Evolutionary conservation across 2,888 invertebrate species (phyloP).

Genomic region (Malthinus seriepunctatus): DNA sequence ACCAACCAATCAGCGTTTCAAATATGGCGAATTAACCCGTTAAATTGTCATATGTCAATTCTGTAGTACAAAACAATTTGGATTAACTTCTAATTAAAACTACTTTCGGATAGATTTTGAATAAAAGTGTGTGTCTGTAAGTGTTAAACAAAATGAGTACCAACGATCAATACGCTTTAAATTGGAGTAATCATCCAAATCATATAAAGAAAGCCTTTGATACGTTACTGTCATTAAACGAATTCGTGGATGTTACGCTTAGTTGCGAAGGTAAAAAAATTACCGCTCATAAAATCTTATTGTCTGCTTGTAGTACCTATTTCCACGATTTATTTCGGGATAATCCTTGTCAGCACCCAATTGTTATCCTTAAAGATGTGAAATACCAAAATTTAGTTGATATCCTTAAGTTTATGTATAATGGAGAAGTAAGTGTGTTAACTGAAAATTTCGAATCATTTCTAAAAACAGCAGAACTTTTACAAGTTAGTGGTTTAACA

Average conservation of each 20-base stretch:
- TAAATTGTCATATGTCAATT: no score
- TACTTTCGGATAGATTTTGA: not conserved
- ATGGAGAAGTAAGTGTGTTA: constrained; percentile 70
- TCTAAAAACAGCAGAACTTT: constrained; percentile 65
- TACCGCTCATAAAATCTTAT: constrained; percentile 81
- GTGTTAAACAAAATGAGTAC: constrained; percentile 22
- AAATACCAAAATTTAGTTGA: constrained; percentile 66
- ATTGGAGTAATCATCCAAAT: constrained; percentile 85
- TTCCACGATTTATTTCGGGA: constrained; percentile 62
- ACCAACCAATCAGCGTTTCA: no score
- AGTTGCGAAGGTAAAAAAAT: constrained; percentile 85
- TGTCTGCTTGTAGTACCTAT: constrained; percentile 84
- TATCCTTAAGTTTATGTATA: constrained; percentile 69
- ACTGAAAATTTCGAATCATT: constrained; percentile 66
- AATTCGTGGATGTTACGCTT: constrained; percentile 82
- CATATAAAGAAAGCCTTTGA: constrained; percentile 82
- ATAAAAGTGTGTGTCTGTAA: not conserved
- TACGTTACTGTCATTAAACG: constrained; percentile 68
- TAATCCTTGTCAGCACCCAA: constrained; percentile 70
- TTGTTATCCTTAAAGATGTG: constrained; percentile 70
- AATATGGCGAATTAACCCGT: no score
- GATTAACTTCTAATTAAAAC: not conserved
- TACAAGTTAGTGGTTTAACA: constrained; percentile 65
- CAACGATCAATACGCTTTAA: constrained; percentile 73
- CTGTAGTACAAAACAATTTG: not conserved